Conservation (phyloP, 2,888 invertebrate genomes). For the Frankliniella fusca region DNA sequence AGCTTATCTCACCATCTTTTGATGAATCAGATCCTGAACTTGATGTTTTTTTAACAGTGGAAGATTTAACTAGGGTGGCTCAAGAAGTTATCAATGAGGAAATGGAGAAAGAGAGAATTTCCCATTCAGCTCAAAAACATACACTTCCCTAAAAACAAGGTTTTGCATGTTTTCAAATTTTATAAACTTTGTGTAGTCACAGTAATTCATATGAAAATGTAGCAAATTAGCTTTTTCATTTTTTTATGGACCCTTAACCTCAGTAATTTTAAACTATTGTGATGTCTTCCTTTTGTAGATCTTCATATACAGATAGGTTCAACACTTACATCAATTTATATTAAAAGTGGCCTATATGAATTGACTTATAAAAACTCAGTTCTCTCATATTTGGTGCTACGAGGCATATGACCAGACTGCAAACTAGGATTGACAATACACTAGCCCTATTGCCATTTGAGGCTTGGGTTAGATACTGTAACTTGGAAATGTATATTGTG, state of each 20-base stretch:
- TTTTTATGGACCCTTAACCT: background rate
- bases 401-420: background rate
- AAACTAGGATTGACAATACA: background rate
- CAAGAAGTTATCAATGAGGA: background rate
- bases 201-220: background rate
- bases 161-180: too few species aligned
- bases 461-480: too few species aligned
- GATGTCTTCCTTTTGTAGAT: background rate
- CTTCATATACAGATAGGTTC: background rate
- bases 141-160: background rate
- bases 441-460: background rate
- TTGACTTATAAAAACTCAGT: background rate
- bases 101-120: background rate
- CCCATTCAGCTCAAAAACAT: background rate
- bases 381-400: background rate
- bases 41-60: background rate
- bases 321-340: background rate
- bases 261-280: background rate
- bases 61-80: background rate
- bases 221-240: background rate
- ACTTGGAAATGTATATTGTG: too few species aligned
- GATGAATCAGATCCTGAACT: background rate
- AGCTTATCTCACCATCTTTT: too few species aligned
- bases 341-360: background rate
- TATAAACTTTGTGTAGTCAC: background rate